phyloP scores from a whole-genome alignment of 2,888 invertebrate genomes.

The Clanis bilineata region DNA sequence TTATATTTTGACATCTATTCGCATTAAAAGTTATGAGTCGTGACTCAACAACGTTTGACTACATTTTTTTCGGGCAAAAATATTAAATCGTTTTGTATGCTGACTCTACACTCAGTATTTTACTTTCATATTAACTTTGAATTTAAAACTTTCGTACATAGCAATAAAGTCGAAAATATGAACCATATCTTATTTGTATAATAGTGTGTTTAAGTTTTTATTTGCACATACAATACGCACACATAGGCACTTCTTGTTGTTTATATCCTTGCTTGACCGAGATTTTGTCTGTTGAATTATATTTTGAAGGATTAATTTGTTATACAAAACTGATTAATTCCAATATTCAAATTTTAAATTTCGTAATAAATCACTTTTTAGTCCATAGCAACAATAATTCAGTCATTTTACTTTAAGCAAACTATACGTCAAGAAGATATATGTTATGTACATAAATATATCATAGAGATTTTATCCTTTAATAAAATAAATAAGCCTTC shows the following conservation, averaged over 20 bases:
- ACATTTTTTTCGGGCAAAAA: background rate
- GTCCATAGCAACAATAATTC: background rate
- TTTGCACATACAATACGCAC: background rate
- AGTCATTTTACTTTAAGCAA: background rate
- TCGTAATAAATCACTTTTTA: background rate
- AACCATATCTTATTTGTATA: background rate
- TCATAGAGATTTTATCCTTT: background rate
- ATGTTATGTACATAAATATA: background rate
- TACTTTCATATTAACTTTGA: background rate
- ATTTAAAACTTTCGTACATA: background rate
- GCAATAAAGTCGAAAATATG: slow-evolving; percentile 9
- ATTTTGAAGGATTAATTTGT: slow-evolving; percentile 15
- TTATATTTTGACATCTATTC: too few species aligned
- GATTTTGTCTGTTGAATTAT: slow-evolving; percentile 32
- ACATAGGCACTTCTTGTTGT: slow-evolving; percentile 28
- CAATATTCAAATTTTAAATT: background rate
- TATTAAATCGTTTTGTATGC: background rate
- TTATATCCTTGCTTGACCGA: slow-evolving; percentile 54
- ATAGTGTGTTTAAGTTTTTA: background rate
- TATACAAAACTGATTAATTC: background rate
- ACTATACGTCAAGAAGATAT: background rate
- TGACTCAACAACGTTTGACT: too few species aligned
- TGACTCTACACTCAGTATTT: slow-evolving; percentile 4
- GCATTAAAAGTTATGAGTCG: too few species aligned
- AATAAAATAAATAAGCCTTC: background rate